Percentiles rank a stretch among this genome's conserved stretches.
These are phyloP conservation scores for Zaprionus inermis DNA, from an alignment of 1,140 invertebrate genomes.

Conservation along the genomic window DNA sequence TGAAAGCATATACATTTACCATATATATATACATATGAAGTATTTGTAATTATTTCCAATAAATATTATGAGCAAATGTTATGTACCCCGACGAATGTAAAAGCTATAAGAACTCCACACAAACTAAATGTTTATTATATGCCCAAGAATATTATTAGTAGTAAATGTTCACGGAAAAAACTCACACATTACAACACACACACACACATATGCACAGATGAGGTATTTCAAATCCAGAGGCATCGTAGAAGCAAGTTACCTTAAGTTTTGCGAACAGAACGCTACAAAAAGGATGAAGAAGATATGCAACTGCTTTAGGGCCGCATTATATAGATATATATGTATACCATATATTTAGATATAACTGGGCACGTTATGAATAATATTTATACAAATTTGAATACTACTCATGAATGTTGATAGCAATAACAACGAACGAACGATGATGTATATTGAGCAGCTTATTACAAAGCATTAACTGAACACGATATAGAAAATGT, in stretches of 20 bases:
- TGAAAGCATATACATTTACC: slow-evolving; percentile 54
- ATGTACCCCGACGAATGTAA: slow-evolving; percentile 46
- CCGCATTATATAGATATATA: slow-evolving; percentile 5
- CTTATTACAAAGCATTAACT: slow-evolving; percentile 27
- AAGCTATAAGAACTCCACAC: slow-evolving; percentile 58
- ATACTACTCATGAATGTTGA: slow-evolving; percentile 21
- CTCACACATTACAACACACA: slow-evolving; percentile 14
- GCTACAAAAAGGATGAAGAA: neutral
- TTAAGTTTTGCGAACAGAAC: slow-evolving; percentile 25
- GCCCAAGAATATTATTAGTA: slow-evolving; percentile 61
- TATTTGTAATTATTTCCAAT: slow-evolving; percentile 19
- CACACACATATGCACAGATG: slow-evolving; percentile 9
- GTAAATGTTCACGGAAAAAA: slow-evolving; percentile 57
- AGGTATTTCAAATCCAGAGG: slow-evolving; percentile 29
- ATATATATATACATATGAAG: slow-evolving; percentile 21
- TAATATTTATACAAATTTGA: slow-evolving; percentile 3
- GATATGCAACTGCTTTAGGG: slow-evolving; percentile 3
- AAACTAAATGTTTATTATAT: slow-evolving; percentile 76
- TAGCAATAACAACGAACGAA: slow-evolving; percentile 17
- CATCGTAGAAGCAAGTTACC: slow-evolving; percentile 39
- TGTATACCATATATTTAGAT: slow-evolving; percentile 6
- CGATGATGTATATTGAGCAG: slow-evolving; percentile 27
- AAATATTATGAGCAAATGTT: slow-evolving; percentile 72
- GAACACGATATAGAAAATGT: slow-evolving; percentile 39
- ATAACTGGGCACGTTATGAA: slow-evolving; percentile 1